Base-by-base conservation (phyloP, 1,140 invertebrate species). In the Antheraea mylitta region DNA sequence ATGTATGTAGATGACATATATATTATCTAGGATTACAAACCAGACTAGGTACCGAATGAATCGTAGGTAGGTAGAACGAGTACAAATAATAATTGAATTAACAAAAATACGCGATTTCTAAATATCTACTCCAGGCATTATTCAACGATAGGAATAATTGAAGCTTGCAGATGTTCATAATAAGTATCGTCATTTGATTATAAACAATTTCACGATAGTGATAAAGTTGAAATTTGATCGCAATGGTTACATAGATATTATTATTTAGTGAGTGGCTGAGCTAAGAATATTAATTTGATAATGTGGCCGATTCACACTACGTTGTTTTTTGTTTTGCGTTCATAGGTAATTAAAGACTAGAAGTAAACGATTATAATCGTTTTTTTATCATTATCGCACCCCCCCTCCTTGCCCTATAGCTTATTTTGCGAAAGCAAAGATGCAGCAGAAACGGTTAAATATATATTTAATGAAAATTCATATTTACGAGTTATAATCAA, bases 91-190 rank as follows among this genome's bases (percentile, higher is more conserved):
- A 53, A 13, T 53, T 6, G 11, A 53, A 53, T 53, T 16, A 53
- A 13, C 45, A 53, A 53, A 53, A 53, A 53, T 53, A 53, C 45
- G 11, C 45, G 45, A 53, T 53, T 53, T 53, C 45, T 53, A 53
- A 53, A 13, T 53, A 53, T 53, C 45, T 53, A 53, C 45, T 0
- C 11, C 9, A 53, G 9, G 45, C 16, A 53, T 53, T 53, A 53
- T 53, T 53, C 45, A 13, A 53, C 16, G 45, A 7, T 53, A 53
- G 38, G 16, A 53, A 53, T 53, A 53, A 53, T 53, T 53, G 45
- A 53, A 16, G 45, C 45, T 0, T 53, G 45, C 45, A 53, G 45
- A 53, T 53, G 45, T 53, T 53, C 45, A 53, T 53, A 53, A 53
- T 53, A 53, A 53, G 45, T 53, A 53, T 53, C 13, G 16, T 0